Percentiles rank a stretch among this genome's conserved stretches.
phyloP scores from a whole-genome alignment of 1,140 invertebrate genomes.

The Coelopa frigida region DNA sequence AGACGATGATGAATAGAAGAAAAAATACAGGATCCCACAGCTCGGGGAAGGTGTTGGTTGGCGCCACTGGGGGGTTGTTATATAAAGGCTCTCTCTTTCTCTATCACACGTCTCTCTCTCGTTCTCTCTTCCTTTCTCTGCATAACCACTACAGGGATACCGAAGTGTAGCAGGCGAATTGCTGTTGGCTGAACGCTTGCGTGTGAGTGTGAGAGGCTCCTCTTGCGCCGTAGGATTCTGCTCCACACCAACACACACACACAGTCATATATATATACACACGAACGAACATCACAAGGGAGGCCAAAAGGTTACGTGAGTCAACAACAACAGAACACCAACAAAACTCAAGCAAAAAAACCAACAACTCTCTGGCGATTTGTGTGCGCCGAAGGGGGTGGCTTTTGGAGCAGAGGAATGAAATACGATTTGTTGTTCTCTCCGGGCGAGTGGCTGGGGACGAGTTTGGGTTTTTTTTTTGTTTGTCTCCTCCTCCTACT shows the following conservation, averaged over 20 bases:
- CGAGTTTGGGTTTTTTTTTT: too few relatives aligned
- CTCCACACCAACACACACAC: conserved; percentile 6
- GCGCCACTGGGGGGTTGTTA: conserved; percentile 6
- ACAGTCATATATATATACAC: conserved; percentile 2
- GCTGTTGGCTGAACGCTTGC: conserved; percentile 7
- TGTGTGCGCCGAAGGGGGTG: background rate
- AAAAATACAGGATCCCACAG: too few relatives aligned
- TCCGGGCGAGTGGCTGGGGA: too few relatives aligned
- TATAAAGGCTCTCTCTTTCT: background rate
- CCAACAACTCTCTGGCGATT: conserved; percentile 11
- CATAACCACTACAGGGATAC: too few relatives aligned
- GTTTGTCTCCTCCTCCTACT: too few relatives aligned
- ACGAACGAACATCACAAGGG: conserved; percentile 6
- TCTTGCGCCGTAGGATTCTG: conserved; percentile 9
- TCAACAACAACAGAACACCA: too few relatives aligned
- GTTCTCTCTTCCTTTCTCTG: too few relatives aligned
- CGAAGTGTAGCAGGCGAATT: background rate
- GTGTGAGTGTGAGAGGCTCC: conserved; percentile 6
- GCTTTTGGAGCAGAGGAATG: too few relatives aligned
- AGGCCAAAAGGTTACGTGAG: conserved; percentile 19
- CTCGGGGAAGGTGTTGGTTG: too few relatives aligned
- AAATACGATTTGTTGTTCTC: too few relatives aligned
- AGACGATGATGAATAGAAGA: background rate
- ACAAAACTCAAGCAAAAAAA: background rate
- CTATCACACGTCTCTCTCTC: background rate